Conservation (phyloP, 2,113 vertebrate genomes). For the Orthonyx spaldingii region DNA sequence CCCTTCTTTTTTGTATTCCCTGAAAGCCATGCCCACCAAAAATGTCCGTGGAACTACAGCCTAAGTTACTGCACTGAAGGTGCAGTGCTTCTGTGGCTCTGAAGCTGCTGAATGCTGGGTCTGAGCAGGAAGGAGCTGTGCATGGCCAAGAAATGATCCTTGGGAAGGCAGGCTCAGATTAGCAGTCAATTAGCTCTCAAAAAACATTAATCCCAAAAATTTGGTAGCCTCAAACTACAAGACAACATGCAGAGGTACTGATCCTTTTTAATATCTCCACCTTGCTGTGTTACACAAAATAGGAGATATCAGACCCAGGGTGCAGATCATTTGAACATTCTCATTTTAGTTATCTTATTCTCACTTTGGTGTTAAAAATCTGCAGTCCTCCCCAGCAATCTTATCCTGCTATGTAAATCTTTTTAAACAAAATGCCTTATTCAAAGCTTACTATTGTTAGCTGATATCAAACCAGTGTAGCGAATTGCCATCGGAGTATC, state of each 20-base stretch:
- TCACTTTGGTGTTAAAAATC: conserved; percentile 36
- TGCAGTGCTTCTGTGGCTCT: neutral
- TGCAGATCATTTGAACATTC: neutral
- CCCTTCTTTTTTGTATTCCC: no score
- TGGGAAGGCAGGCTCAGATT: neutral
- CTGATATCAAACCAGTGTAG: conserved; percentile 31
- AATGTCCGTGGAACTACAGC: neutral
- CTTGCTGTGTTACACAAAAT: neutral
- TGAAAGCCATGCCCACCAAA: neutral
- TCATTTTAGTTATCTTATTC: conserved; percentile 41
- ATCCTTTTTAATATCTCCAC: neutral
- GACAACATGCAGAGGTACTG: neutral
- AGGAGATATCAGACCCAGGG: neutral
- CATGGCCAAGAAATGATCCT: neutral
- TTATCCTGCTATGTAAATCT: conserved; percentile 55
- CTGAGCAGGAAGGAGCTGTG: neutral
- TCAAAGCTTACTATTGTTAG: conserved; percentile 48
- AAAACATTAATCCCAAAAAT: neutral
- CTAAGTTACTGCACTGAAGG: neutral
- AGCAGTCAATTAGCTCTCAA: neutral
- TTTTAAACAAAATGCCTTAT: conserved; percentile 47
- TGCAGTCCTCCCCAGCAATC: conserved; percentile 37
- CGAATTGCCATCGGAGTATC: neutral
- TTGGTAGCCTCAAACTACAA: neutral
- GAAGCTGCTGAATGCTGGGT: neutral